phyloP scores from a whole-genome alignment of 2,797 vertebrate genomes.

The Lophotriccus pileatus region DNA sequence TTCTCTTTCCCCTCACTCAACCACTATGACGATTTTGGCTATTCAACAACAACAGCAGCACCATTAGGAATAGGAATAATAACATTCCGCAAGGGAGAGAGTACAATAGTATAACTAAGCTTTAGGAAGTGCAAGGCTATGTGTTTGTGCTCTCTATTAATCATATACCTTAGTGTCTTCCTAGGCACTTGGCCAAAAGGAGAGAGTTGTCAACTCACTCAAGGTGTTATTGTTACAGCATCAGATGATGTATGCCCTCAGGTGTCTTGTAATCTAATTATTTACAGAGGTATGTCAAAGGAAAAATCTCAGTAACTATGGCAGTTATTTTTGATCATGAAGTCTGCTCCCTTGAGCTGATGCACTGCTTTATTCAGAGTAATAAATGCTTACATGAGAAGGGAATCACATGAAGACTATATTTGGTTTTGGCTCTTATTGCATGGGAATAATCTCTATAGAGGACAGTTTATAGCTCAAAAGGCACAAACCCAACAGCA shows the following conservation, averaged over 20 bases:
- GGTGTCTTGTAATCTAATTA: conserved; percentile 54
- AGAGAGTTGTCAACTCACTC: conserved; percentile 33
- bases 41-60: background rate
- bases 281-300: conserved; percentile 19
- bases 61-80: background rate
- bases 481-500: background rate
- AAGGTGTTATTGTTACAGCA: conserved; percentile 39
- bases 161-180: conserved; percentile 40
- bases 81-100: background rate
- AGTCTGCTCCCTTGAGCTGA: background rate
- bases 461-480: background rate
- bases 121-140: background rate
- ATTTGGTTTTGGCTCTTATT: background rate
- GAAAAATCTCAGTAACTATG: conserved; percentile 12
- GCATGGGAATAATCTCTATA: background rate
- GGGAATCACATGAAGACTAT: background rate
- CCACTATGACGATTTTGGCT: background rate
- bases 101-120: background rate
- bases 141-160: conserved; percentile 20
- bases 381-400: background rate
- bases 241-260: conserved; percentile 29
- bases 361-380: background rate
- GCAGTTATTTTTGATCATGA: conserved; percentile 7
- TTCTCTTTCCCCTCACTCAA: background rate
- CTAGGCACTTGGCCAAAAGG: conserved; percentile 46